Conservation (phyloP, 2,113 vertebrate genomes). For the Channa maculata region DNA sequence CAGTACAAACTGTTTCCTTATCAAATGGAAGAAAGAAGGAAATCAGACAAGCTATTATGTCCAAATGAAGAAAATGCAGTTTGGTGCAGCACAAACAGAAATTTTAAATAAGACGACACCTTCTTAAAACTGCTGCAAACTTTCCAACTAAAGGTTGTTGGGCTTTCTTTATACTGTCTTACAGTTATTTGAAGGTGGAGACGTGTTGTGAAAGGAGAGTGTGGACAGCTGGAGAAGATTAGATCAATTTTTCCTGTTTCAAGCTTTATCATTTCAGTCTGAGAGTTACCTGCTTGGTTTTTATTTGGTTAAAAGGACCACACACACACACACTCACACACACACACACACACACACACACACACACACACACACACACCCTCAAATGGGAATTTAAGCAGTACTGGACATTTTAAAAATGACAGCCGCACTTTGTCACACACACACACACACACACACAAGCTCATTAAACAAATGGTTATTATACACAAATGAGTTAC, state of each 20-base stretch:
- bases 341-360: not conserved
- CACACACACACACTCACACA: not conserved
- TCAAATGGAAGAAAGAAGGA: not conserved
- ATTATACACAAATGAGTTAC: no score
- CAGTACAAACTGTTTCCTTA: not conserved
- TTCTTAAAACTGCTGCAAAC: not conserved
- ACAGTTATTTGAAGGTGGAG: no score
- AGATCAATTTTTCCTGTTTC: no score
- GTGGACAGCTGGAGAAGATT: no score
- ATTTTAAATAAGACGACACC: not conserved
- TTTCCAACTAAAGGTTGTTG: no score
- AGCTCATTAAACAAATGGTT: no score
- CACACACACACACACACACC: slow-evolving; percentile 1
- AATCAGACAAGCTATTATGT: not conserved
- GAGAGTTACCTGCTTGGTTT: no score
- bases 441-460: not conserved
- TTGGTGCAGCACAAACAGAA: not conserved
- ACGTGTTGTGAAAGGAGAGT: no score
- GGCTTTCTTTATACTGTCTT: no score
- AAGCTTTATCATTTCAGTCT: no score
- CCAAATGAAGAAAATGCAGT: not conserved
- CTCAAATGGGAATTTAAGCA: slow-evolving; percentile 47
- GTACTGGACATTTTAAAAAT: slow-evolving; percentile 41
- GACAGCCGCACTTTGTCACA: slow-evolving; percentile 38
- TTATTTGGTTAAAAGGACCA: no score